phyloP scores from a whole-genome alignment of 2,797 vertebrate species.

The Melanotaenia pygmaea region DNA sequence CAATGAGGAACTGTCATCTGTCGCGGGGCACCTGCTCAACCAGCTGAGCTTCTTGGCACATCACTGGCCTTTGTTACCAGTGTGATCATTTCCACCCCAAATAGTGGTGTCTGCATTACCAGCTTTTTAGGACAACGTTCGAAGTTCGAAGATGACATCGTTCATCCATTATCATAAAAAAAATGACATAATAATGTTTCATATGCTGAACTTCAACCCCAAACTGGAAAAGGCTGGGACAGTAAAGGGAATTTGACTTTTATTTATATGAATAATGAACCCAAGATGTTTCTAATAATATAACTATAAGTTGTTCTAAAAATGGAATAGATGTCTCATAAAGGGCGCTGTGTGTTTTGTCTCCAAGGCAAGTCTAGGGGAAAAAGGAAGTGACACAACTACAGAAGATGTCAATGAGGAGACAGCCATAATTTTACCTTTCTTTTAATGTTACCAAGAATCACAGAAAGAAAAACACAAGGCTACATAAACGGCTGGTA shows the following conservation, averaged over 20 bases:
- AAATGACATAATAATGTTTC: not conserved
- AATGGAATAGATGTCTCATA: too few species aligned
- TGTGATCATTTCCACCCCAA: not conserved
- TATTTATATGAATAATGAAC: not conserved
- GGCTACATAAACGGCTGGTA: too few species aligned
- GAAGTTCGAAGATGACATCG: not conserved
- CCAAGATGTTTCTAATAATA: not conserved
- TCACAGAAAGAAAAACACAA: too few species aligned
- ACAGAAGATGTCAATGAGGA: too few species aligned
- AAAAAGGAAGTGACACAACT: too few species aligned
- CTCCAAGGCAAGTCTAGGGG: too few species aligned
- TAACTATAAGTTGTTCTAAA: not conserved
- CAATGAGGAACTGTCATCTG: not conserved
- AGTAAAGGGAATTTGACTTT: not conserved
- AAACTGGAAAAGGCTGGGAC: not conserved
- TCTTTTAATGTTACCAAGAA: too few species aligned
- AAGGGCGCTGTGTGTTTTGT: too few species aligned
- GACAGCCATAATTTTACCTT: too few species aligned
- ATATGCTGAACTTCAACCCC: not conserved
- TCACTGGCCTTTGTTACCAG: not conserved
- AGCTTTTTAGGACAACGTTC: not conserved
- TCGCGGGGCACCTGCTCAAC: not conserved
- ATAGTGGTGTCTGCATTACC: not conserved
- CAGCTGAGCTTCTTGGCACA: not conserved
- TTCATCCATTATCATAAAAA: not conserved